Conservation (phyloP, 1,140 invertebrate genomes). For the Drosophila persimilis region DNA sequence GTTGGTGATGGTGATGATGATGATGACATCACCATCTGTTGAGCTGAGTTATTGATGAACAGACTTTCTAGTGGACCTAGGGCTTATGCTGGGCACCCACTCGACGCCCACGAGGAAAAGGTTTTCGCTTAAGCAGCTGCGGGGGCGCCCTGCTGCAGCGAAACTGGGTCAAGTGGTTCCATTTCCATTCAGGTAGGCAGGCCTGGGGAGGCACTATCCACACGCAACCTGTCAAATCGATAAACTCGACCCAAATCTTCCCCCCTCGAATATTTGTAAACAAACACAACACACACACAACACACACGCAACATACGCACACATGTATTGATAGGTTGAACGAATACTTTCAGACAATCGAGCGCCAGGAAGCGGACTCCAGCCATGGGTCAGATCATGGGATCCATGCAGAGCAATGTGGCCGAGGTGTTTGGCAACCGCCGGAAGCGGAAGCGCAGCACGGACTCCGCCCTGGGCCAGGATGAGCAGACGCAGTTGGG, state of each 20-base stretch:
- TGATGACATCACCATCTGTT: conserved; percentile 62
- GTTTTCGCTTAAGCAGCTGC: conserved; percentile 22
- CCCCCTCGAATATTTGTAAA: not conserved
- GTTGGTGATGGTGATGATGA: not conserved
- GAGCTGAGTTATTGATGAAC: conserved; percentile 19
- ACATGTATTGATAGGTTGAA: not conserved
- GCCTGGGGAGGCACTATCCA: conserved; percentile 9
- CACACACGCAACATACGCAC: not conserved
- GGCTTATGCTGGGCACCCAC: conserved; percentile 9
- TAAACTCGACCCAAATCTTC: conserved; percentile 21
- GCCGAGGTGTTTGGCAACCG: conserved; percentile 64
- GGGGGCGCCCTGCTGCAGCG: conserved; percentile 16
- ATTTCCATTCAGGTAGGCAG: conserved; percentile 13
- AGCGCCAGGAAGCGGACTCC: not conserved
- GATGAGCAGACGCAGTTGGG: conserved; percentile 51
- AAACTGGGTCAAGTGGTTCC: conserved; percentile 61
- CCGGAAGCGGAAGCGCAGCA: conserved; percentile 73
- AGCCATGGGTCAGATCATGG: conserved; percentile 74
- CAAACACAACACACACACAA: not conserved
- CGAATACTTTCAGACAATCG: not conserved
- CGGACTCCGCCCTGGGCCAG: conserved; percentile 43
- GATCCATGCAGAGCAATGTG: conserved; percentile 67
- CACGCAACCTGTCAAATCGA: conserved; percentile 63
- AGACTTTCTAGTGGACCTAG: conserved; percentile 17
- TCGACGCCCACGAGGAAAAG: conserved; percentile 26